phyloP scores from a whole-genome alignment of 2,797 vertebrate genomes.

The Rachycentron canadum region DNA sequence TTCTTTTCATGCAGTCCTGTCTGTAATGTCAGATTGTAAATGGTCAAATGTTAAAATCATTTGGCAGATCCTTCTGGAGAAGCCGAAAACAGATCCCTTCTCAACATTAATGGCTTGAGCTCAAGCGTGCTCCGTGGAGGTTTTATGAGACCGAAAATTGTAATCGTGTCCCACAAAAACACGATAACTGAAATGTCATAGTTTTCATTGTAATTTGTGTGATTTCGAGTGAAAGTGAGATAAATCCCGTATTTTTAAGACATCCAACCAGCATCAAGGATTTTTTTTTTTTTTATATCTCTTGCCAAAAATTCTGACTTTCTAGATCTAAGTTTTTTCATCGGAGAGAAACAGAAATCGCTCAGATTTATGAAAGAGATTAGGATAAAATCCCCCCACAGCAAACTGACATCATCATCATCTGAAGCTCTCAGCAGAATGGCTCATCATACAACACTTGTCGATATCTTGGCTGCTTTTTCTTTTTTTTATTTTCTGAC shows the following conservation, averaged over 20 bases:
- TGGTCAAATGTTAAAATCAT: constrained; percentile 32
- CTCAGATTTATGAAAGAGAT: constrained; percentile 31
- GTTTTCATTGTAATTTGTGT: constrained; percentile 1
- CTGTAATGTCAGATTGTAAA: constrained; percentile 7
- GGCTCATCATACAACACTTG: constrained; percentile 38
- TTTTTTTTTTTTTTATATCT: neutral
- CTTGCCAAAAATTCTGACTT: constrained; percentile 17
- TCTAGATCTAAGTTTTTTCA: constrained; percentile 13
- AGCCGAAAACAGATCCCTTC: constrained; percentile 30
- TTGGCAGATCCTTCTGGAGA: constrained; percentile 36
- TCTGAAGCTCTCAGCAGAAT: constrained; percentile 17
- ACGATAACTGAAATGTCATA: neutral
- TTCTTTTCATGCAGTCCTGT: neutral
- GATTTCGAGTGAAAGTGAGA: constrained; percentile 9
- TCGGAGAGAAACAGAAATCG: constrained; percentile 4
- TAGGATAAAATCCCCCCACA: constrained; percentile 42
- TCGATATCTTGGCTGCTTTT: constrained; percentile 50
- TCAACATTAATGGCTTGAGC: constrained; percentile 33
- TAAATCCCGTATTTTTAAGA: neutral
- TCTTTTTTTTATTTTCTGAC: constrained; percentile 30
- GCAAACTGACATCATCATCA: constrained; percentile 32
- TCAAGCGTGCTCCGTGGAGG: constrained; percentile 14
- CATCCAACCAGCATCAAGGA: neutral
- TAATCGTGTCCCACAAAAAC: neutral
- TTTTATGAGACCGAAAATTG: neutral